Evolutionary conservation across 1,140 invertebrate species (phyloP).

Genomic region (Mercenaria mercenaria): DNA sequence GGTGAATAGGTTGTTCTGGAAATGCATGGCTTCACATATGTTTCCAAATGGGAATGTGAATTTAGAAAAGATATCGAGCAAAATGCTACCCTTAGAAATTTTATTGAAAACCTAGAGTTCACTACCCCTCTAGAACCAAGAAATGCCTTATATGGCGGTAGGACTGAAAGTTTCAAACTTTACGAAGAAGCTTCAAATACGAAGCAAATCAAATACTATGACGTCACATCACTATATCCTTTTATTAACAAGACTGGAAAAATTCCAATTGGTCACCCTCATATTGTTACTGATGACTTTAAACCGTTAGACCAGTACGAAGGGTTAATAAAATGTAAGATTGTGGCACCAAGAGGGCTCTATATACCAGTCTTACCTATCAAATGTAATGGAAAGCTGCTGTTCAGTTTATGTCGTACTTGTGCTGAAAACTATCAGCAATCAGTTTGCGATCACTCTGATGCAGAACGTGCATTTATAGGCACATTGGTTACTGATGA

Average conservation of each 20-base stretch:
- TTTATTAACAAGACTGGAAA: no score
- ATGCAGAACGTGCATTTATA: neutral
- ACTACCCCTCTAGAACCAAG: neutral
- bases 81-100: neutral
- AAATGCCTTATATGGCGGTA: neutral
- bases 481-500: neutral
- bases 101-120: neutral
- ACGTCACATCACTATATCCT: no score
- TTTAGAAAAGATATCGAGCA: neutral
- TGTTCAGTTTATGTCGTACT: conserved; percentile 15
- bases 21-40: neutral
- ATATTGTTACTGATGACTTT: no score
- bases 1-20: no score
- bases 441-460: neutral
- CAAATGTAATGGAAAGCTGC: conserved; percentile 9
- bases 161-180: neutral
- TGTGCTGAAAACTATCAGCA: no score
- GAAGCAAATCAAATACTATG: neutral
- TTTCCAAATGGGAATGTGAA: neutral
- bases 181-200: neutral
- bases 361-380: neutral
- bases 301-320: no score
- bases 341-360: neutral
- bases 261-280: no score
- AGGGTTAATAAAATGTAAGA: no score